A percentile compares a stretch with the other conserved stretches of the same genome.
Evolutionary conservation across 2,113 vertebrate genomes (phyloP).

Genomic region (Mormoops blainvillei): DNA sequence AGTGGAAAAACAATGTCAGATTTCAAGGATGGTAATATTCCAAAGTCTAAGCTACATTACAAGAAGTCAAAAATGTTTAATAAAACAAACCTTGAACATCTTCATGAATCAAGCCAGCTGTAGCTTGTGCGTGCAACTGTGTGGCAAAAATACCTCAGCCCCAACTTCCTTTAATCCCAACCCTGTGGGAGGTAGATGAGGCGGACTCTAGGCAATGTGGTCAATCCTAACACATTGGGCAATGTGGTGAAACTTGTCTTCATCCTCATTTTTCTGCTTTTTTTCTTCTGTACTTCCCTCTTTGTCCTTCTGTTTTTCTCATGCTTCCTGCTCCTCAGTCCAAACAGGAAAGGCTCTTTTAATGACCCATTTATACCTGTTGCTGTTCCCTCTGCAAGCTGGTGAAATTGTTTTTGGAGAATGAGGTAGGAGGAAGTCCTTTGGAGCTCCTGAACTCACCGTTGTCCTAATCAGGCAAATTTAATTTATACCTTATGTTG

Average conservation of each 20-base stretch:
- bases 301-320: neutral
- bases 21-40: neutral
- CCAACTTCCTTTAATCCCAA: constrained; percentile 9
- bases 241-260: constrained; percentile 20
- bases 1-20: neutral
- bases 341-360: neutral
- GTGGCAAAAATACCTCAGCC: constrained; percentile 22
- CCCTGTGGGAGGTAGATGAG: constrained; percentile 53
- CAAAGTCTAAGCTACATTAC: constrained; percentile 12
- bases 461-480: neutral
- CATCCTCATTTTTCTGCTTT: neutral
- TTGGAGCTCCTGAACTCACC: neutral
- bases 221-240: too few species aligned
- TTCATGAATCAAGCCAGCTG: constrained; percentile 34
- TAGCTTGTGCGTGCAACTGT: neutral
- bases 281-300: neutral
- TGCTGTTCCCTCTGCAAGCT: neutral
- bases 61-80: constrained; percentile 14
- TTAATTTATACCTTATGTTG: constrained; percentile 20
- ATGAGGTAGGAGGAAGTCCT: neutral
- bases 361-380: constrained; percentile 22
- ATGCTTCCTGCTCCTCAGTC: neutral
- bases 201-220: neutral
- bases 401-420: neutral
- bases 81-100: constrained; percentile 34